Evolutionary conservation across 1,140 invertebrate genomes (phyloP).

Genomic region (Arctopsyche grandis): DNA sequence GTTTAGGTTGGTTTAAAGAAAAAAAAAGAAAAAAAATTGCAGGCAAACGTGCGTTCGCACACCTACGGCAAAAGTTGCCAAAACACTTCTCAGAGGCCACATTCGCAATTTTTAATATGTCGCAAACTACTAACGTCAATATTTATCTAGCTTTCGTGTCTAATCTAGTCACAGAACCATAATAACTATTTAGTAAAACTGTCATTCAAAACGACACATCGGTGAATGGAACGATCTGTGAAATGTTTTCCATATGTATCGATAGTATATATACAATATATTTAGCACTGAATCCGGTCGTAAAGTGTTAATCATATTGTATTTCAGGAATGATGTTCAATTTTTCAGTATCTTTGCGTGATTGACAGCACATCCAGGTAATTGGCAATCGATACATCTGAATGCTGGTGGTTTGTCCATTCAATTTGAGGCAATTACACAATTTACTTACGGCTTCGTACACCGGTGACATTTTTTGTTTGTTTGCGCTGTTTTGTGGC

Average conservation of each 20-base stretch:
- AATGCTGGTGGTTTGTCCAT: slow-evolving; percentile 17
- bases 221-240: too few species aligned
- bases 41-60: not conserved
- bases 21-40: not conserved
- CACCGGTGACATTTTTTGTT: slow-evolving; percentile 41
- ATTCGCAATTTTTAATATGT: slow-evolving; percentile 7
- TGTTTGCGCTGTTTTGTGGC: slow-evolving; percentile 45
- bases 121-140: not conserved
- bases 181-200: too few species aligned
- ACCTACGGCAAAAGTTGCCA: not conserved
- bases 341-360: not conserved
- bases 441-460: slow-evolving; percentile 26
- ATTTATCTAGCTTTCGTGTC: not conserved
- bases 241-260: too few species aligned
- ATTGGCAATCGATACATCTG: slow-evolving; percentile 40
- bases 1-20: not conserved
- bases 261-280: too few species aligned
- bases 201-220: too few species aligned
- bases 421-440: slow-evolving; percentile 46
- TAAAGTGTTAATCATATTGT: too few species aligned
- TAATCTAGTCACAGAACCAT: not conserved
- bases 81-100: not conserved
- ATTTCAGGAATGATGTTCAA: too few species aligned
- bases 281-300: too few species aligned
- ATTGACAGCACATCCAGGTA: slow-evolving; percentile 38